Percentiles rank a stretch among this genome's conserved stretches.
phyloP scores from a whole-genome alignment of 2,797 vertebrate genomes.

The Ctenopoma kingsleyae region DNA sequence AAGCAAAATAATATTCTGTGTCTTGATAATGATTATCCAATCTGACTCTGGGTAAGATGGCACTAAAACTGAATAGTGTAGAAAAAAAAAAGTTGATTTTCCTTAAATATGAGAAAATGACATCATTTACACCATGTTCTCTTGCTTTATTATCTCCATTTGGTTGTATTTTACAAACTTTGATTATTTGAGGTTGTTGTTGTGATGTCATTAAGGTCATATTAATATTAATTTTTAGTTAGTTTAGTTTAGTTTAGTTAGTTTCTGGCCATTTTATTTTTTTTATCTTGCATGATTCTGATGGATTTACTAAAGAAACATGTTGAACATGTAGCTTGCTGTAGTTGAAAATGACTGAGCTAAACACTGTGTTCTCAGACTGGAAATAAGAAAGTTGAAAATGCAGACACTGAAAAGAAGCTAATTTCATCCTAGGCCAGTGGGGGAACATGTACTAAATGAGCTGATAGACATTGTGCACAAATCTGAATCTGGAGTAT shows the following conservation, averaged over 20 bases:
- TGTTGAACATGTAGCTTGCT: conserved; percentile 1
- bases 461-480: conserved; percentile 12
- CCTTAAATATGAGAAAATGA: not conserved
- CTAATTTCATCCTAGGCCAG: conserved; percentile 43
- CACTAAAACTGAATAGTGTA: too few species aligned
- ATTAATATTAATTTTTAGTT: conserved; percentile 38
- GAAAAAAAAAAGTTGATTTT: not conserved
- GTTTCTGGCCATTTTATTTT: conserved; percentile 40
- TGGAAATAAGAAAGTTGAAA: conserved; percentile 24
- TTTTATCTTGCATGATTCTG: conserved; percentile 22
- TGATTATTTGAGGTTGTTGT: too few species aligned
- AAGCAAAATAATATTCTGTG: conserved; percentile 17
- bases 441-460: conserved; percentile 18
- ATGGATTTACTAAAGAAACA: conserved; percentile 7
- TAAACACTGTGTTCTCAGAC: conserved; percentile 7
- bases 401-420: not conserved
- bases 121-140: not conserved
- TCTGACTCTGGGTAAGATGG: not conserved
- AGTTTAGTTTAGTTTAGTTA: too few species aligned
- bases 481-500: conserved; percentile 45
- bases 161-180: not conserved
- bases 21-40: conserved; percentile 9
- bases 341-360: conserved; percentile 22
- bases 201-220: conserved; percentile 11
- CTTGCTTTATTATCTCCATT: conserved; percentile 4